Conservation (phyloP, 2,797 vertebrate species). For the Molossus molossus region DNA sequence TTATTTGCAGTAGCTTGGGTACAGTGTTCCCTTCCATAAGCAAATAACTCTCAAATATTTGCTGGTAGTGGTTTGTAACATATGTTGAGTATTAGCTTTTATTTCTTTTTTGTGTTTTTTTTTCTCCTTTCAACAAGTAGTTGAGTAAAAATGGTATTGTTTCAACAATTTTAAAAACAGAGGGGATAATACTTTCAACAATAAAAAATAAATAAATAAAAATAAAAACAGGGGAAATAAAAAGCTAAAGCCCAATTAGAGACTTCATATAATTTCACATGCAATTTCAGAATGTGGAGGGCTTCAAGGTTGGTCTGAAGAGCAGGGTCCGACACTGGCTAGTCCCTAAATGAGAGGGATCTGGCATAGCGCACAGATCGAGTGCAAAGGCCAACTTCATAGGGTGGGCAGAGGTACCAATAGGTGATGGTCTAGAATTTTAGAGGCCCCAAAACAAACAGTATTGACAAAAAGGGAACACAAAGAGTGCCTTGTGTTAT, state of each 20-base stretch:
- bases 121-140: slow-evolving; percentile 62
- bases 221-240: slow-evolving; percentile 57
- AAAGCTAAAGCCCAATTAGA: slow-evolving; percentile 11
- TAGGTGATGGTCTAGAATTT: not conserved
- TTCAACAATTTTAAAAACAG: slow-evolving; percentile 74
- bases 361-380: not conserved
- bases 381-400: not conserved
- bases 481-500: not conserved
- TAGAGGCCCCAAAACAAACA: not conserved
- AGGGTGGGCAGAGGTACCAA: not conserved
- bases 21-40: slow-evolving; percentile 76
- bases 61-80: slow-evolving; percentile 79
- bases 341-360: not conserved
- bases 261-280: not conserved
- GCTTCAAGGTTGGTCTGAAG: not conserved
- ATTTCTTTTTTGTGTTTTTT: slow-evolving; percentile 71
- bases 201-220: too few species aligned
- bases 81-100: slow-evolving; percentile 82
- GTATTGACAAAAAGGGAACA: not conserved
- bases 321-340: not conserved
- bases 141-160: slow-evolving; percentile 51
- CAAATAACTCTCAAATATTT: slow-evolving; percentile 75
- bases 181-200: not conserved
- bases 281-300: not conserved
- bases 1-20: slow-evolving; percentile 67